phyloP scores from a whole-genome alignment of 2,888 invertebrate species.

The Volucella inflata region DNA sequence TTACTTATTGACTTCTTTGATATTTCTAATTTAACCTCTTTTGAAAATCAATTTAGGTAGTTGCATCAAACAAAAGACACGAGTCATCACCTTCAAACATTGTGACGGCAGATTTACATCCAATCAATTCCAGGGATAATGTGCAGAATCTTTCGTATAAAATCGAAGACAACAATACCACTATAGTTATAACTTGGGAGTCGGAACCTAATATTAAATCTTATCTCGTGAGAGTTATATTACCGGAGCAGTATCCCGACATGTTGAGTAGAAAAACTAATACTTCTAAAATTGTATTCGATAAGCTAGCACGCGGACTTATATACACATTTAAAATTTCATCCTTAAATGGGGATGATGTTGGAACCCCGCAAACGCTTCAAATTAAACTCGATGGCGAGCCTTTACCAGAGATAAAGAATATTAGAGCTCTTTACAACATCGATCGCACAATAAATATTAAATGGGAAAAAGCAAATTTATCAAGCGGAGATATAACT shows the following conservation, averaged over 20 bases:
- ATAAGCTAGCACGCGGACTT: conserved; percentile 83
- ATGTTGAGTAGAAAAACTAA: conserved; percentile 84
- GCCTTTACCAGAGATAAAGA: conserved; percentile 78
- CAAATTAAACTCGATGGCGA: conserved; percentile 82
- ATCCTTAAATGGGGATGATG: conserved; percentile 84
- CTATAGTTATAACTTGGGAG: conserved; percentile 87
- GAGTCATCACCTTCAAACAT: conserved; percentile 87
- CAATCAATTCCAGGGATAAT: conserved; percentile 17
- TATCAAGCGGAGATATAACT: conserved; percentile 80
- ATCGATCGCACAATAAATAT: conserved; percentile 79
- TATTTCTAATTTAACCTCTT: background rate
- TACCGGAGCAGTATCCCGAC: conserved; percentile 86
- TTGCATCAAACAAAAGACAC: conserved; percentile 87
- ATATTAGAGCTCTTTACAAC: conserved; percentile 35
- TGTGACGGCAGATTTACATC: conserved; percentile 83
- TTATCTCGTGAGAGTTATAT: conserved; percentile 85
- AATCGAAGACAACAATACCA: conserved; percentile 84
- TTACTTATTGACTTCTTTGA: too few species aligned
- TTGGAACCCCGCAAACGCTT: conserved; percentile 82
- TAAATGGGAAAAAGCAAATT: conserved; percentile 87
- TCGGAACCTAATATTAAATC: conserved; percentile 86
- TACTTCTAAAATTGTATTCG: conserved; percentile 83
- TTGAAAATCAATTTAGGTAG: conserved; percentile 84
- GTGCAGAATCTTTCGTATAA: conserved; percentile 49
- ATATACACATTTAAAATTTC: conserved; percentile 84